Evolutionary conservation across 92 coral and sea anemone species (phyloP).

Genomic region (Epizoanthus stellaris): DNA sequence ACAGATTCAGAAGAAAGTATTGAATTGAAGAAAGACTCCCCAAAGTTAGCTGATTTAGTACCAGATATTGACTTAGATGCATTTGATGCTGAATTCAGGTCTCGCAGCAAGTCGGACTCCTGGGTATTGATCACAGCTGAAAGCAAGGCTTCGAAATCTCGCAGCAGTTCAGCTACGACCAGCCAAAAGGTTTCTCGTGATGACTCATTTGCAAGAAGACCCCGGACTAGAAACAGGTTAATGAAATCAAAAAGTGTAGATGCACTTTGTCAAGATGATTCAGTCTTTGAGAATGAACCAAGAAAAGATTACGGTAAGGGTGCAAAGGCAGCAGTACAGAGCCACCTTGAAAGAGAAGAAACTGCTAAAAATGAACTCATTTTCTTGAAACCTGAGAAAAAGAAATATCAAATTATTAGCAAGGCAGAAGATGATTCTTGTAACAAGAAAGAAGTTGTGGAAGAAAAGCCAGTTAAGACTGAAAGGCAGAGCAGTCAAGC

Average conservation of each 20-base stretch:
- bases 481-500: background rate
- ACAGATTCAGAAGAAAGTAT: constrained; percentile 68
- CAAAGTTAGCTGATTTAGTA: constrained; percentile 77
- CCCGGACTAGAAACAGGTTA: constrained; percentile 45
- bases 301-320: constrained; percentile 42
- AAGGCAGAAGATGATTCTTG: background rate
- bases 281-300: constrained; percentile 9
- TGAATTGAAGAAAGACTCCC: constrained; percentile 62
- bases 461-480: background rate
- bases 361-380: background rate
- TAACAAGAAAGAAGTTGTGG: background rate
- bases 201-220: constrained; percentile 65
- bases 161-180: constrained; percentile 51
- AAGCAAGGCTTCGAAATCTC: constrained; percentile 49
- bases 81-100: constrained; percentile 51
- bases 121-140: constrained; percentile 44
- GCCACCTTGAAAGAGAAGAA: constrained; percentile 17
- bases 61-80: constrained; percentile 65
- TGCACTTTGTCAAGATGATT: constrained; percentile 48
- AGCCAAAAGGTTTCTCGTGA: constrained; percentile 58
- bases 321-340: constrained; percentile 25
- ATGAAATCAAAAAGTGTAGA: constrained; percentile 81
- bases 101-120: constrained; percentile 86
- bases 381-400: constrained; percentile 2
- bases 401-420: background rate